Evolutionary conservation across 2,888 invertebrate genomes (phyloP).

Genomic region (Hydroisotoma schaefferi): DNA sequence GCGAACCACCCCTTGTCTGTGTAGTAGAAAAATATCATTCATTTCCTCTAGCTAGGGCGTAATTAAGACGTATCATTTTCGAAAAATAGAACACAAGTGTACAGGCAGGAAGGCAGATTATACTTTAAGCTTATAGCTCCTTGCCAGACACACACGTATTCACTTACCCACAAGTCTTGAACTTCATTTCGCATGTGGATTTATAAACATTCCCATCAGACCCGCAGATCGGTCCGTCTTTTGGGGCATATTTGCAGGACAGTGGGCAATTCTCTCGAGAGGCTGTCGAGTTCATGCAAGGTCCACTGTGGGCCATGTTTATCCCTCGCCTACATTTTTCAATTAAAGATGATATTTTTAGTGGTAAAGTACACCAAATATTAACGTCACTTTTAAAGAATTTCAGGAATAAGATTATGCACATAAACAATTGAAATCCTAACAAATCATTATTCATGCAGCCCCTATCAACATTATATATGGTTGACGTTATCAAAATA

Average conservation of each 20-base stretch:
- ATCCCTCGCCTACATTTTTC: constrained; percentile 58
- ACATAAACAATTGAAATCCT: no score
- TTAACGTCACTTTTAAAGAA: no score
- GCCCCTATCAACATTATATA: no score
- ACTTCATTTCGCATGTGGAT: constrained; percentile 85
- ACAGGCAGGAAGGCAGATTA: neutral
- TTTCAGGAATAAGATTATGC: no score
- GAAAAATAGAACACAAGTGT: no score
- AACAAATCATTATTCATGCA: no score
- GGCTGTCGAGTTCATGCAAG: constrained; percentile 69
- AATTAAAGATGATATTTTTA: neutral
- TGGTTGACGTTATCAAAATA: no score
- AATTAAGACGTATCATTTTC: no score
- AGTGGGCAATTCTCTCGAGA: constrained; percentile 86
- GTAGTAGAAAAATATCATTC: no score
- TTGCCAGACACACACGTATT: neutral
- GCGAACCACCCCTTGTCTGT: constrained; percentile 76
- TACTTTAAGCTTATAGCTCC: neutral
- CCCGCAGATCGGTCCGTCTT: constrained; percentile 84
- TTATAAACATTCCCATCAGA: constrained; percentile 75
- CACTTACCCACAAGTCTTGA: constrained; percentile 77
- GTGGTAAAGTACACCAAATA: no score
- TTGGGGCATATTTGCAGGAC: constrained; percentile 67
- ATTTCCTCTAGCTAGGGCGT: neutral
- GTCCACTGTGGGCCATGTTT: constrained; percentile 61